phyloP scores from a whole-genome alignment of 1,140 invertebrate genomes.

The Scaptomyza hsui region DNA sequence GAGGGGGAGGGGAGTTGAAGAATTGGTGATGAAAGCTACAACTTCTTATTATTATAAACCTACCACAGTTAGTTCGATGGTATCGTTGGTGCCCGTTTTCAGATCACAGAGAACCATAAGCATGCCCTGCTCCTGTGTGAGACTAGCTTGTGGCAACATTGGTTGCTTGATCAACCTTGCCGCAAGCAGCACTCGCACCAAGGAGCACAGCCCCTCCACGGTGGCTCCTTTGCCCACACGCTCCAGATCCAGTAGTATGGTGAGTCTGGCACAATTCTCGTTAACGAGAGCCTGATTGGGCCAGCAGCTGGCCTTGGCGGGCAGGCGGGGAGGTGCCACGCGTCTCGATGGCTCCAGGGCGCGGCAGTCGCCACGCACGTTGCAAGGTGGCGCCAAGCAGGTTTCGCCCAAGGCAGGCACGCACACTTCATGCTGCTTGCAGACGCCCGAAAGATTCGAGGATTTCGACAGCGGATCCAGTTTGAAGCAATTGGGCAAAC shows the following conservation, averaged over 20 bases:
- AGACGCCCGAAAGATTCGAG: slow-evolving; percentile 85
- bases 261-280: slow-evolving; percentile 90
- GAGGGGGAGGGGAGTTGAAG: no score
- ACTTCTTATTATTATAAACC: slow-evolving; percentile 73
- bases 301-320: slow-evolving; percentile 91
- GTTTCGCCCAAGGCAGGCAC: slow-evolving; percentile 90
- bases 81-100: slow-evolving; percentile 91
- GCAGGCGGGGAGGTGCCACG: slow-evolving; percentile 90
- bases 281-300: slow-evolving; percentile 89
- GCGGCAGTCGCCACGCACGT: slow-evolving; percentile 92
- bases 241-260: slow-evolving; percentile 88
- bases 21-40: no score
- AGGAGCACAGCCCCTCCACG: slow-evolving; percentile 89
- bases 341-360: slow-evolving; percentile 89
- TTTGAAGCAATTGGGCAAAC: slow-evolving; percentile 90
- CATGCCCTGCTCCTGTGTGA: slow-evolving; percentile 82
- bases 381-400: slow-evolving; percentile 91
- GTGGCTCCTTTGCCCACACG: slow-evolving; percentile 88
- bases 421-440: slow-evolving; percentile 86
- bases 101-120: slow-evolving; percentile 92
- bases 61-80: slow-evolving; percentile 94
- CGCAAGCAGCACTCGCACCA: slow-evolving; percentile 88
- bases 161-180: slow-evolving; percentile 84
- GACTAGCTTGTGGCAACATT: background rate
- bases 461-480: slow-evolving; percentile 82